Evolutionary conservation across 37 sponge, comb jelly and placozoan genomes (phyloP).

Genomic region (Halichondria panicea): DNA sequence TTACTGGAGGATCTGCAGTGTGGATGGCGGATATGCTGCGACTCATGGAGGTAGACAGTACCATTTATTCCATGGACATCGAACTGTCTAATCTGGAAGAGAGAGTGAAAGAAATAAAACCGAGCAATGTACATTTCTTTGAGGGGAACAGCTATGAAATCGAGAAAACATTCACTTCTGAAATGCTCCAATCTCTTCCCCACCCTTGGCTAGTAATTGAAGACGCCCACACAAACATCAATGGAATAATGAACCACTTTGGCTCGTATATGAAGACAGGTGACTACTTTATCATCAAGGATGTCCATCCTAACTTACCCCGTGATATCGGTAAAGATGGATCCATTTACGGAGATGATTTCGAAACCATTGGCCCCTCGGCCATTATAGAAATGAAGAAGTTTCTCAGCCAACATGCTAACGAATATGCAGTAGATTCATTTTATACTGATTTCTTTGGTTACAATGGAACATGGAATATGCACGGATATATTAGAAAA

Average conservation of each 20-base stretch:
- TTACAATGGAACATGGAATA: slow-evolving; percentile 55
- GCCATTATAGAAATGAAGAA: slow-evolving; percentile 14
- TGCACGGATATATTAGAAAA: slow-evolving; percentile 55
- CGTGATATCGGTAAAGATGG: not conserved
- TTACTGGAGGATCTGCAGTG: slow-evolving; percentile 53
- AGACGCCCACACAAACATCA: slow-evolving; percentile 55
- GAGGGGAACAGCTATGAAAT: slow-evolving; percentile 46
- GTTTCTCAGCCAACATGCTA: slow-evolving; percentile 36
- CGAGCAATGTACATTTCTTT: slow-evolving; percentile 54
- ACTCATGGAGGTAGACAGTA: slow-evolving; percentile 14
- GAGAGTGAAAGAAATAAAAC: slow-evolving; percentile 16
- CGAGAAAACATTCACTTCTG: slow-evolving; percentile 41
- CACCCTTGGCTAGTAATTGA: slow-evolving; percentile 67
- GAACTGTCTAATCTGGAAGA: slow-evolving; percentile 35
- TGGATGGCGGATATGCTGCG: slow-evolving; percentile 55
- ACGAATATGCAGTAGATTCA: slow-evolving; percentile 39
- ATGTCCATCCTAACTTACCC: slow-evolving; percentile 33
- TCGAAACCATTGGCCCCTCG: not conserved
- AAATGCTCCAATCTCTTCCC: slow-evolving; percentile 24
- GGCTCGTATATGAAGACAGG: slow-evolving; percentile 35
- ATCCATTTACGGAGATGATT: not conserved
- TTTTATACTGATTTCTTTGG: slow-evolving; percentile 64
- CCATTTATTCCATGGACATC: slow-evolving; percentile 56
- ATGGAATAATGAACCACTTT: slow-evolving; percentile 44
- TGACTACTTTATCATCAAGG: slow-evolving; percentile 70